phyloP scores from a whole-genome alignment of 1,140 invertebrate species.

The Caerostris darwini region DNA sequence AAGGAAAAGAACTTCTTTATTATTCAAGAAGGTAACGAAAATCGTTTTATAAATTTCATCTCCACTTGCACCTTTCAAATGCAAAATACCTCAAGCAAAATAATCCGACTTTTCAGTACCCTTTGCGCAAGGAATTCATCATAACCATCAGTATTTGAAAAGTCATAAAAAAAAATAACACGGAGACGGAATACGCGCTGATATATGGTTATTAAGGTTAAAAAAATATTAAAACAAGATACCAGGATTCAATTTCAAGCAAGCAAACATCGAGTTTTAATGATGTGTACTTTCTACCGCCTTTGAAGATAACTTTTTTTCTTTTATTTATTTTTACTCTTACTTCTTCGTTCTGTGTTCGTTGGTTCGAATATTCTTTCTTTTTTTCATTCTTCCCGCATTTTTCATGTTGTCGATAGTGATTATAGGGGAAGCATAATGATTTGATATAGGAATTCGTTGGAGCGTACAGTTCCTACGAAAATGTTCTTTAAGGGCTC shows the following conservation, averaged over 20 bases:
- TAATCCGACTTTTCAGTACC: conserved; percentile 30
- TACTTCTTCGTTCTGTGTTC: conserved; percentile 6
- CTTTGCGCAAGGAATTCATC: conserved; percentile 3
- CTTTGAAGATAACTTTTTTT: conserved; percentile 32
- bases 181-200: neutral
- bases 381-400: neutral
- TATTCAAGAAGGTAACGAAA: conserved; percentile 35
- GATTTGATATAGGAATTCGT: conserved; percentile 57
- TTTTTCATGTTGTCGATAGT: conserved; percentile 50
- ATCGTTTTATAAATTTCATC: conserved; percentile 54
- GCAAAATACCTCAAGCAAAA: conserved; percentile 52
- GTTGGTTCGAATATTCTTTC: neutral
- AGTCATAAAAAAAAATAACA: neutral
- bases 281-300: conserved; percentile 64
- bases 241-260: conserved; percentile 56
- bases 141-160: conserved; percentile 45
- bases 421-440: conserved; percentile 66
- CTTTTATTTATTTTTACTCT: neutral
- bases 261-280: conserved; percentile 66
- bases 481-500: conserved; percentile 34
- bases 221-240: conserved; percentile 51
- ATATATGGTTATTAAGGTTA: conserved; percentile 50
- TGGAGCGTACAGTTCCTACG: conserved; percentile 45
- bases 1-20: conserved; percentile 25
- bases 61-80: conserved; percentile 44